Evolutionary conservation across 1,140 invertebrate genomes (phyloP).

Genomic region (Elymnias hypermnestra): DNA sequence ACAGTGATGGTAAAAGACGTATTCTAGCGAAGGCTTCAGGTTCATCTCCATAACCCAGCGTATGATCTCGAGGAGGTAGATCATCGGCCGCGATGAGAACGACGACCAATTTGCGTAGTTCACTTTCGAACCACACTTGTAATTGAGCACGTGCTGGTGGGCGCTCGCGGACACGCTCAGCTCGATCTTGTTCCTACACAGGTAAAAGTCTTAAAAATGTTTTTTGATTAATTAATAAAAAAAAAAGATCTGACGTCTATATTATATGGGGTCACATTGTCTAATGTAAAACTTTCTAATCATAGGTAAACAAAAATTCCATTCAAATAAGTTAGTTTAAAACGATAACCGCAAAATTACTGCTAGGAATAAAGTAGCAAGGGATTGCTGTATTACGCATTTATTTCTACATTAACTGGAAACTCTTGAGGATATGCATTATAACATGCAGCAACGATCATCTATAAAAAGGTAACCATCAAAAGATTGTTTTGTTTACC

Average conservation of each 20-base stretch:
- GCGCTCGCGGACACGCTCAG: constrained; percentile 85
- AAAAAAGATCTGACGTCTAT: background rate
- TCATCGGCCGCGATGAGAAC: constrained; percentile 90
- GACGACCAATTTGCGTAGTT: constrained; percentile 87
- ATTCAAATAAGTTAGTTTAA: constrained; percentile 8
- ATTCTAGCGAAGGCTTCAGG: constrained; percentile 85
- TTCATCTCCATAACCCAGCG: constrained; percentile 81
- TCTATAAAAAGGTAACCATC: constrained; percentile 27
- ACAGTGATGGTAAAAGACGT: constrained; percentile 83
- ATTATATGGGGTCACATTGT: constrained; percentile 19
- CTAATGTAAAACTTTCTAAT: constrained; percentile 9
- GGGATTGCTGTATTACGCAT: background rate
- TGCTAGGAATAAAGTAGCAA: background rate
- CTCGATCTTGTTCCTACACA: constrained; percentile 62
- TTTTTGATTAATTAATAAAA: background rate
- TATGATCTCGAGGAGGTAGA: constrained; percentile 85
- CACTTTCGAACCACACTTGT: constrained; percentile 90
- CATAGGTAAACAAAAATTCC: constrained; percentile 1
- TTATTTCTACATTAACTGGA: constrained; percentile 32
- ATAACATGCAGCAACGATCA: constrained; percentile 63
- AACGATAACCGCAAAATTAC: background rate
- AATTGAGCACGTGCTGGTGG: constrained; percentile 87
- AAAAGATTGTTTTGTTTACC: constrained; percentile 3
- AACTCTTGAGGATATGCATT: constrained; percentile 43
- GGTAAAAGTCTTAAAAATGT: background rate